Percentiles rank a stretch among this genome's conserved stretches.
Conservation (phyloP, 2,113 vertebrate genomes). For the Brachionichthys hirsutus region DNA sequence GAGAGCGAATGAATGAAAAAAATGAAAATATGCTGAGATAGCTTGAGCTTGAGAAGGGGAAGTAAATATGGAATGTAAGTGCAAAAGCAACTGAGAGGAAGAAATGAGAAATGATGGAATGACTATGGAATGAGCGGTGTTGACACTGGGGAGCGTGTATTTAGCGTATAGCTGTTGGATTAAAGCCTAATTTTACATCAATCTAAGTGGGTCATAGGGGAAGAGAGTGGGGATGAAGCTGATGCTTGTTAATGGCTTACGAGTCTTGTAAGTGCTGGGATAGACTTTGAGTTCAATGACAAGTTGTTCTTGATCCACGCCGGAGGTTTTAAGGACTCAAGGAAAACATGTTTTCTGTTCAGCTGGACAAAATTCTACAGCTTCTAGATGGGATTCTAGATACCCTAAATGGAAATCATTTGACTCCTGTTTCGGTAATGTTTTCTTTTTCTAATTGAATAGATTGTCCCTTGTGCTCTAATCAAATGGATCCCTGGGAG, state of each 20-base stretch:
- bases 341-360: constrained; percentile 38
- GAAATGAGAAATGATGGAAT: constrained; percentile 30
- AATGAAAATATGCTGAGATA: constrained; percentile 1
- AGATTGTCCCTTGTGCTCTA: no score
- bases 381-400: no score
- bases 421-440: neutral
- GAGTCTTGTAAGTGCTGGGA: constrained; percentile 58
- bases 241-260: constrained; percentile 66
- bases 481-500: no score
- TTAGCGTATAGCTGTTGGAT: constrained; percentile 65
- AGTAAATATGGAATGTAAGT: constrained; percentile 10
- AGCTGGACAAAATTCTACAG: neutral
- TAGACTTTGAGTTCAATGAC: constrained; percentile 61
- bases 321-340: constrained; percentile 39
- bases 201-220: constrained; percentile 70
- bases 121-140: constrained; percentile 54
- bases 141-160: constrained; percentile 62
- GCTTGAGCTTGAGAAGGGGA: neutral
- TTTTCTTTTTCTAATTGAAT: neutral
- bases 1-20: neutral
- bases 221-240: constrained; percentile 29
- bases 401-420: neutral
- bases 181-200: constrained; percentile 75
- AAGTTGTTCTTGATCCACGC: constrained; percentile 49
- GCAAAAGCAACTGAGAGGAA: constrained; percentile 12